These are phyloP conservation scores for Nasua narica DNA, from an alignment of 2,797 vertebrate genomes.

Conservation along the genomic window DNA sequence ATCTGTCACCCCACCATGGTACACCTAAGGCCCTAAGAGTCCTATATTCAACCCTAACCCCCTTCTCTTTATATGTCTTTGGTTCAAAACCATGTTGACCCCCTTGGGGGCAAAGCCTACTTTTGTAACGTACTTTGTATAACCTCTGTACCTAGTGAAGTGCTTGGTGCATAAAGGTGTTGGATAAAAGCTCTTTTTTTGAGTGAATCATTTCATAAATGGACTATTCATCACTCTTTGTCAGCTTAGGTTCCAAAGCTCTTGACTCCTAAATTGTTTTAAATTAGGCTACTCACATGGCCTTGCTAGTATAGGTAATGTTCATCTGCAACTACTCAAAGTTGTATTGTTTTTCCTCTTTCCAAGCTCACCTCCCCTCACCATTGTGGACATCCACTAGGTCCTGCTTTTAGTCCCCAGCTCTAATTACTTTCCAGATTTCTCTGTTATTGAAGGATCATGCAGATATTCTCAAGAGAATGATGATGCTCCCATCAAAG, in stretches of 20 bases:
- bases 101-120: background rate
- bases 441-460: background rate
- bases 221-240: background rate
- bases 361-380: background rate
- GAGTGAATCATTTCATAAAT: background rate
- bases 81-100: background rate
- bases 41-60: background rate
- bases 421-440: background rate
- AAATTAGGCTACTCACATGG: background rate
- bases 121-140: background rate
- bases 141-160: background rate
- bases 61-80: background rate
- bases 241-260: background rate
- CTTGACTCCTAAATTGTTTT: constrained; percentile 1
- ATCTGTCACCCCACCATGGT: background rate
- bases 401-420: background rate
- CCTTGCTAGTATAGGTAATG: background rate
- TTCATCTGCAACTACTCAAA: background rate
- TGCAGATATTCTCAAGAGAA: background rate
- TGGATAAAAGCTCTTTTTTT: background rate
- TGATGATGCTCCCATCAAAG: background rate
- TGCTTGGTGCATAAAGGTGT: background rate
- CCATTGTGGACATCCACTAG: background rate
- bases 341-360: background rate
- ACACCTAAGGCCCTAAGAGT: background rate